phyloP scores from a whole-genome alignment of 2,113 vertebrate species.

The Lamprologus sp. region DNA sequence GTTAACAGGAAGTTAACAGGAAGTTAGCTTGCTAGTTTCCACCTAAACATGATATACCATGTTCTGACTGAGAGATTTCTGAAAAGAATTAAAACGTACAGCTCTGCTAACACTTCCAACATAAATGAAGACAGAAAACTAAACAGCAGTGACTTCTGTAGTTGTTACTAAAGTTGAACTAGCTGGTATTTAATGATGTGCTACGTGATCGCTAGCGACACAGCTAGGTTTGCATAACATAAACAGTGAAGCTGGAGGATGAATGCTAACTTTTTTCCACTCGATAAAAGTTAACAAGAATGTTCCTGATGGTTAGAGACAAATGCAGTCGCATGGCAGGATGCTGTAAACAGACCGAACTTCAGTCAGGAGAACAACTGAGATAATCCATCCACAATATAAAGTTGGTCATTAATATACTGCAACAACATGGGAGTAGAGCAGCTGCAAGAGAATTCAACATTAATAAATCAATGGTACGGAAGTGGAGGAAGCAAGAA shows the following conservation, averaged over 20 bases:
- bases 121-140: neutral
- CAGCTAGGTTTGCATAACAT: neutral
- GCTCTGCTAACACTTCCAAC: neutral
- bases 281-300: neutral
- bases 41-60: neutral
- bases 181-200: neutral
- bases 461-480: too few relatives aligned
- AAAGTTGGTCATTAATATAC: neutral
- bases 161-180: neutral
- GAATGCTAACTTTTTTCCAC: neutral
- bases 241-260: neutral
- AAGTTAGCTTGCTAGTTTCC: neutral
- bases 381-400: neutral
- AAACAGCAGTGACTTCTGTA: neutral
- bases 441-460: neutral
- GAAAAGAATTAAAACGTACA: neutral
- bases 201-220: neutral
- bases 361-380: neutral
- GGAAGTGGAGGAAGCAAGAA: neutral
- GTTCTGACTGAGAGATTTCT: neutral
- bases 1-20: neutral
- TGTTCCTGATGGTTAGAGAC: neutral
- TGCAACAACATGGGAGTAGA: neutral
- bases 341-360: neutral
- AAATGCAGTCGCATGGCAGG: neutral